Base-by-base conservation (phyloP, 2,113 vertebrate species). In the Phylloscopus trochilus region DNA sequence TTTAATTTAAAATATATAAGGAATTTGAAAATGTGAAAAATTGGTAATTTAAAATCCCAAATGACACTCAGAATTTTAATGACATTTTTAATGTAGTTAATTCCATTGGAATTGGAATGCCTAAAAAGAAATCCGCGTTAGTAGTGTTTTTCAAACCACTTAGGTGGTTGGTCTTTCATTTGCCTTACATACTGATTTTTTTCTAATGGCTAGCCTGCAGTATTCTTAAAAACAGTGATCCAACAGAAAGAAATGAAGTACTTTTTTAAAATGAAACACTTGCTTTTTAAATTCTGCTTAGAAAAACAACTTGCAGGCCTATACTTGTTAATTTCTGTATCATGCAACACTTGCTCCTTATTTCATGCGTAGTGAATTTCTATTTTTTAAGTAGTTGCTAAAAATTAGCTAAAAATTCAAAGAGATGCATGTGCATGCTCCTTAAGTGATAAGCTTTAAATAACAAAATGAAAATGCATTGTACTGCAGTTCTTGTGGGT, bases 401-500 rank as follows among this genome's bases (percentile, higher is more conserved):
- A 84, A 84, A 67, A 53, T 14, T 89, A 68, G 69, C 92, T 97
- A 68, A 86, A 84, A 62, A 63, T 9, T 83, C 70, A 58, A 83
- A 73, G 52, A 75, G 89, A 76, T 96, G 98, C 97, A 98, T 97
- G 97, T 97, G 97, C 97, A 97, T 98, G 97, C 77, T 95, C 37
- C 75, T 92, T 96, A 90, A 89, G 69, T 93, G 68, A 74, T 75
- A 70, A 87, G 23, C 78, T 96, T 94, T 58, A 92, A 92, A 81
- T 68, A 90, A 51, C 92, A 52, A 94, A 90, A 78, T 77, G 59
- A 93, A 82, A 93, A 95, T 83, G 56, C 30, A 35, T 95, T 97
- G 18, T 93, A 89, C 96, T 97, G 66, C 76, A 95, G 59, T 72
- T 79, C 7, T 92, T 87, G 51, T 96, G 67, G 55, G 96, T 97